phyloP scores from a whole-genome alignment of 2,113 vertebrate species.

The Perca fluviatilis region DNA sequence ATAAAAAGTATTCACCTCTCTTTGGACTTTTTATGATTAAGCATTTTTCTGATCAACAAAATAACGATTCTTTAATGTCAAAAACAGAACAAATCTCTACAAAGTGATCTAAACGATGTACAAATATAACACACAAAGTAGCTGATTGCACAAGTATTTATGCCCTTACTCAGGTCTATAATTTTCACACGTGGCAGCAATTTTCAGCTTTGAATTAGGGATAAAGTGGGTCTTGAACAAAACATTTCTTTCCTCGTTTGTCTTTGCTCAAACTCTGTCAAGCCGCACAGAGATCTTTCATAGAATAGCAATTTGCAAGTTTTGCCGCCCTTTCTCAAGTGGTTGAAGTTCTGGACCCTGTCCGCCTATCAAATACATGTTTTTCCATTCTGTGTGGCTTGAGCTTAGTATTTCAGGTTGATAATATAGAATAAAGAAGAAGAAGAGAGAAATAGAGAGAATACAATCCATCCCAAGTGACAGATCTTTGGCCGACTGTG shows the following conservation, averaged over 20 bases:
- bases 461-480: neutral
- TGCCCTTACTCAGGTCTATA: neutral
- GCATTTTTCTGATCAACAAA: neutral
- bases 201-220: neutral
- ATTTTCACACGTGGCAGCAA: neutral
- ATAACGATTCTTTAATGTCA: neutral
- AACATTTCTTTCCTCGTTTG: neutral
- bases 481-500: neutral
- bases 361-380: neutral
- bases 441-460: neutral
- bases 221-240: neutral
- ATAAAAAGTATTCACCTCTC: neutral
- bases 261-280: neutral
- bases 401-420: neutral
- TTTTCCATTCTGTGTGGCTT: neutral
- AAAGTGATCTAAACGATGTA: neutral
- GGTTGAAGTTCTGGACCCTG: neutral
- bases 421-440: no score
- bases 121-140: constrained; percentile 2
- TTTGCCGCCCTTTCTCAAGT: no score
- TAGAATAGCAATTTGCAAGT: neutral
- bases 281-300: neutral
- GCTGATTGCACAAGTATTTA: neutral
- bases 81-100: neutral
- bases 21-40: neutral